Percentiles rank a stretch among this genome's conserved stretches.
phyloP scores from a whole-genome alignment of 2,888 invertebrate genomes.

The Hypena proboscidalis region DNA sequence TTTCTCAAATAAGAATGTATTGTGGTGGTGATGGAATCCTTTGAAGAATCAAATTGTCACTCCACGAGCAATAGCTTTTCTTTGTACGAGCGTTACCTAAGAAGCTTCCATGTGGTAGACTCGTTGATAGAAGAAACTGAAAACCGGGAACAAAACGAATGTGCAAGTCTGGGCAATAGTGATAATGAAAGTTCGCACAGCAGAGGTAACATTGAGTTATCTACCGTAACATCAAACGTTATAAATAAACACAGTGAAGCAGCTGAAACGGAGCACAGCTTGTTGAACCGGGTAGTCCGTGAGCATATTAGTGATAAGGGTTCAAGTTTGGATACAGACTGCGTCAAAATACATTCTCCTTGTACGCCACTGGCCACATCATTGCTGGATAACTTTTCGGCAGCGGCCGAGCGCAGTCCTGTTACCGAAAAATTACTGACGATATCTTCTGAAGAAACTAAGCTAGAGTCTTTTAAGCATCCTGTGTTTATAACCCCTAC shows the following conservation, averaged over 20 bases:
- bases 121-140: slow-evolving; percentile 56
- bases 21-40: slow-evolving; percentile 75
- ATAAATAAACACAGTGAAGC: slow-evolving; percentile 59
- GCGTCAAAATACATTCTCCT: slow-evolving; percentile 61
- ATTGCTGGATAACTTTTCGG: slow-evolving; percentile 62
- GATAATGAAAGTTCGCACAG: slow-evolving; percentile 63
- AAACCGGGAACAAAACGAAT: slow-evolving; percentile 45
- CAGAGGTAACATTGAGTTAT: slow-evolving; percentile 70
- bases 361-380: slow-evolving; percentile 60
- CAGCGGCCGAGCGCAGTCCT: slow-evolving; percentile 63
- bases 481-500: slow-evolving; percentile 78
- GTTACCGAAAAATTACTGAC: slow-evolving; percentile 69
- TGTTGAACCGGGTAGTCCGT: slow-evolving; percentile 48
- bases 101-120: slow-evolving; percentile 76
- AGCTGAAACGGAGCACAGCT: slow-evolving; percentile 53
- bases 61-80: slow-evolving; percentile 80
- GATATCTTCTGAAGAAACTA: slow-evolving; percentile 71
- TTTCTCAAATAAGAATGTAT: slow-evolving; percentile 50
- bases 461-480: slow-evolving; percentile 61
- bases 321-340: slow-evolving; percentile 57
- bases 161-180: slow-evolving; percentile 49
- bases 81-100: slow-evolving; percentile 76
- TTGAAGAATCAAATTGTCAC: slow-evolving; percentile 77
- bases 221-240: slow-evolving; percentile 55
- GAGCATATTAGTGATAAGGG: slow-evolving; percentile 57